phyloP scores from a whole-genome alignment of 2,888 invertebrate genomes.

The Aphidoletes aphidimyza region DNA sequence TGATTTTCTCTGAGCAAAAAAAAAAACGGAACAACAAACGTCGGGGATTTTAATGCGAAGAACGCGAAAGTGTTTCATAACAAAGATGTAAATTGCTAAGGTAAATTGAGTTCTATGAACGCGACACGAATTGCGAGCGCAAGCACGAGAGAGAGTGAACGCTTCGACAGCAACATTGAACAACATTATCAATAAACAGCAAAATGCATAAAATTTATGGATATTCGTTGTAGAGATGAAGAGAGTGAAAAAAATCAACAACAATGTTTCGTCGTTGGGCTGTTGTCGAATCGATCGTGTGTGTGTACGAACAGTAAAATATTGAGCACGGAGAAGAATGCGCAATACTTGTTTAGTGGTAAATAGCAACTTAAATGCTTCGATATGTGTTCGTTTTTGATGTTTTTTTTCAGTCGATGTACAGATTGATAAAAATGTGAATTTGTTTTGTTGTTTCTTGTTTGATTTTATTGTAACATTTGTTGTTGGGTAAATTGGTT shows the following conservation, averaged over 20 bases:
- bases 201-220: constrained; percentile 16
- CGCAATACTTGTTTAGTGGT: neutral
- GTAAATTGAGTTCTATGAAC: constrained; percentile 7
- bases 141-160: too few relatives aligned
- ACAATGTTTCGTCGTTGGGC: neutral
- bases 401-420: too few relatives aligned
- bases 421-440: constrained; percentile 5
- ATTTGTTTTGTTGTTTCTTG: neutral
- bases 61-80: constrained; percentile 46
- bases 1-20: neutral
- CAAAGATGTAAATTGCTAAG: constrained; percentile 35
- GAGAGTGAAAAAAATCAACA: neutral
- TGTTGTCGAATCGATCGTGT: neutral
- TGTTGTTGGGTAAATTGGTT: too few relatives aligned
- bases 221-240: too few relatives aligned
- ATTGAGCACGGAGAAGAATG: neutral
- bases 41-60: neutral
- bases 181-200: constrained; percentile 15
- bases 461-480: too few relatives aligned
- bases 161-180: too few relatives aligned
- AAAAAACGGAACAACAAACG: neutral
- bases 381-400: neutral
- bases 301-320: neutral
- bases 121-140: neutral
- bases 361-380: constrained; percentile 5